phyloP scores from a whole-genome alignment of 2,113 vertebrate species.

The Mellivora capensis region DNA sequence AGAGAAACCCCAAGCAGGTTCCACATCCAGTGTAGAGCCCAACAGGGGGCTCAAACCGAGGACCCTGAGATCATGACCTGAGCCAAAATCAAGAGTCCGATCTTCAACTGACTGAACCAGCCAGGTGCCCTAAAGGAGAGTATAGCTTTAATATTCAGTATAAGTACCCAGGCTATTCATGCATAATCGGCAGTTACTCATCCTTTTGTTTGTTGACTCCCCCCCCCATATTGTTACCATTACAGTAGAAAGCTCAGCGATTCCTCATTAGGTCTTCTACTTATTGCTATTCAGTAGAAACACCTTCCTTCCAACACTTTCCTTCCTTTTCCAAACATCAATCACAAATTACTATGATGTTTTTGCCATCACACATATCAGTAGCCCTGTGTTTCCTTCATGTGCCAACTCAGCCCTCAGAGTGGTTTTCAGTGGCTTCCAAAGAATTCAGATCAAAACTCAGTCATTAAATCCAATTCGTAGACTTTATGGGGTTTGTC shows the following conservation, averaged over 20 bases:
- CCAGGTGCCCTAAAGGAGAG: not conserved
- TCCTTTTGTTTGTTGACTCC: not conserved
- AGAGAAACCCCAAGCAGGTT: not conserved
- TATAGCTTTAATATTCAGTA: not conserved
- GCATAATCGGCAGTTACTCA: not conserved
- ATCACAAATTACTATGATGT: not conserved
- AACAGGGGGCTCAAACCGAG: not conserved
- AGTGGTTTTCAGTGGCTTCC: not conserved
- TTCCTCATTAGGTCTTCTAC: not conserved
- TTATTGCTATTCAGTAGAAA: not conserved
- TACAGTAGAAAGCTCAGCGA: not conserved
- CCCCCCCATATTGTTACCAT: not conserved
- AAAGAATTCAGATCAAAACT: not conserved
- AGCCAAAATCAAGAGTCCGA: too few relatives aligned
- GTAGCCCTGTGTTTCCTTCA: not conserved
- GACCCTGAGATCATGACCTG: not conserved
- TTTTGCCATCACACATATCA: not conserved
- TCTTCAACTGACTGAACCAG: not conserved
- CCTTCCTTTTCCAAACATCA: not conserved
- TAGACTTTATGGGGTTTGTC: not conserved
- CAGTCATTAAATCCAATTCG: not conserved
- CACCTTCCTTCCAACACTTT: not conserved
- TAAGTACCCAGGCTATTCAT: not conserved
- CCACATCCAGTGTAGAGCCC: not conserved
- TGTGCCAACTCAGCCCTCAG: not conserved